A percentile compares a stretch with the other conserved stretches of the same genome.
Evolutionary conservation across 2,888 invertebrate species (phyloP).

Genomic region (Aspidiotus destructor): DNA sequence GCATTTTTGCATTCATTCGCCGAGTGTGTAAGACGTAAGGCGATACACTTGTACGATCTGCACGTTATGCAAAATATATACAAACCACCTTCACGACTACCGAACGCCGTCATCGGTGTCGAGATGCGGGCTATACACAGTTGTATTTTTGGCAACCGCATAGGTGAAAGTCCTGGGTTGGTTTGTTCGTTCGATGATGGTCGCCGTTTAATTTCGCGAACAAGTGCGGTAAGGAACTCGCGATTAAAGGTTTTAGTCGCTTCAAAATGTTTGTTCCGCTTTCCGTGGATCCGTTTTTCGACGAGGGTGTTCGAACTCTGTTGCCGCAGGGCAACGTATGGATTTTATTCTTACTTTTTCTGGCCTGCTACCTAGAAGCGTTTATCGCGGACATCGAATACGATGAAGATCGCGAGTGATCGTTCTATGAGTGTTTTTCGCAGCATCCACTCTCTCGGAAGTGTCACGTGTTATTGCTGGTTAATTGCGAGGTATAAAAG

Average conservation of each 20-base stretch:
- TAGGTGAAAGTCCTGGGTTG: too few relatives aligned
- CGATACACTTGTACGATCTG: not conserved
- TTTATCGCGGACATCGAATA: conserved; percentile 1
- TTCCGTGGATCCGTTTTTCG: conserved; percentile 19
- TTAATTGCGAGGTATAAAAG: too few relatives aligned
- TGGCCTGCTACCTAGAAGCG: conserved; percentile 19
- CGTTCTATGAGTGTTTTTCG: too few relatives aligned
- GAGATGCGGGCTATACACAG: not conserved
- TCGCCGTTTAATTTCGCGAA: too few relatives aligned
- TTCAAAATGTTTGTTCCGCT: not conserved
- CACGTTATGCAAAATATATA: not conserved
- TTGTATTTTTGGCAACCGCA: too few relatives aligned
- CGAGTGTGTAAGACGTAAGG: too few relatives aligned
- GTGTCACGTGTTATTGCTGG: too few relatives aligned
- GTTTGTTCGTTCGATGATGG: not conserved
- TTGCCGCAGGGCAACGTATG: conserved; percentile 22
- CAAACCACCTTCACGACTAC: not conserved
- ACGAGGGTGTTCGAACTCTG: conserved; percentile 14
- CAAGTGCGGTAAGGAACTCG: too few relatives aligned
- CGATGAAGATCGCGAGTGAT: too few relatives aligned
- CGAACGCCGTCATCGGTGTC: not conserved
- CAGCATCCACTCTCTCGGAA: too few relatives aligned
- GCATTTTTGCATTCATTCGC: too few relatives aligned
- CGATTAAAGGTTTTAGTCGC: not conserved
- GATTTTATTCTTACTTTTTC: conserved; percentile 21